Base-by-base conservation (phyloP, 2,113 vertebrate genomes). In the Epinephelus cyanopodus region DNA sequence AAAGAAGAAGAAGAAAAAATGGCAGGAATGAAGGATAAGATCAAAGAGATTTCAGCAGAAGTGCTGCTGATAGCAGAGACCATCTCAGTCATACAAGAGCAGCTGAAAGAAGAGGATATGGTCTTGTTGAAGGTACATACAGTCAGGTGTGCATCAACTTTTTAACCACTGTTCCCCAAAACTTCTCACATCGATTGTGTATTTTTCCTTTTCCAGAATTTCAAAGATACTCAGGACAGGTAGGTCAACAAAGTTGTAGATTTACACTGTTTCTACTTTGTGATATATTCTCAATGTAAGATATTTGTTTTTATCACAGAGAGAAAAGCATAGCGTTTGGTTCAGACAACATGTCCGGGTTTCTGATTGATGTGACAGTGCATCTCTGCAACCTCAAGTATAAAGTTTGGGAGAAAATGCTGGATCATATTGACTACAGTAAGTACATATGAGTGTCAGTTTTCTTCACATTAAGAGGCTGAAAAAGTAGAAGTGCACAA, bases 381-480 rank as follows among this genome's bases (percentile, higher is more conserved):
- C 93, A 95, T 78, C 77, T 95, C 33, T 84, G 84, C 61, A 95
- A 95, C 82, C 92, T 96, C 5, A 93, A 94, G 69, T 94, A 92
- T 73, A 91, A 78, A 70, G 91, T 95, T 29, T 95, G 92, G 93
- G 92, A 95, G 79, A 95, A 94, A 87, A 92, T 95, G 84, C 75
- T 85, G 72, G 76, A 88, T 21, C 66, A 92, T 23, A 78, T 91
- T 57, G 89, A 92, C 33, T 93, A 95, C 2, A 93, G 95, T 96
- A 68, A 95, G 95, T 92, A 61, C 9, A 58, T 4, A 25, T 33
- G 3, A 56, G 39, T 53, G 13, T 61, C 27, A 23, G 56, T 27
- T 25, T 37, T 64, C 1, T 29, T 72, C 6, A 54, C 14, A 10
- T 27, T 56, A 8, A 47, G 0, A 10, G 13, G 2, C 10, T 18